A percentile compares a stretch with the other conserved stretches of the same genome.
phyloP scores from a whole-genome alignment of 1,140 invertebrate species.

The Orchesella cincta region DNA sequence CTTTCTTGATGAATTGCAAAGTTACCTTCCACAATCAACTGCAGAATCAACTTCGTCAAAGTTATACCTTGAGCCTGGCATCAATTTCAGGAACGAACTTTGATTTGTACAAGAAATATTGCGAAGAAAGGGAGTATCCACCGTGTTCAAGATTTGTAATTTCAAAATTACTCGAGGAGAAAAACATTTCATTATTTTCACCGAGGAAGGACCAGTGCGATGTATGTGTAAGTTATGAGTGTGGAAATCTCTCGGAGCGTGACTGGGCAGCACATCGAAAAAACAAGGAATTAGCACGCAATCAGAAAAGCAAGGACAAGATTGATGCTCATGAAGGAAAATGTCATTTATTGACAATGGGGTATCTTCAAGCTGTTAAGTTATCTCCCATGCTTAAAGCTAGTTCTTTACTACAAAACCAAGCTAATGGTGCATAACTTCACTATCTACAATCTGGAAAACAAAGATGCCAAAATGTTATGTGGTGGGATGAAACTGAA shows the following conservation, averaged over 20 bases:
- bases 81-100: conserved; percentile 7
- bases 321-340: conserved; percentile 35
- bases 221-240: conserved; percentile 52
- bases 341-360: conserved; percentile 51
- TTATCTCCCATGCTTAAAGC: conserved; percentile 55
- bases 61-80: conserved; percentile 30
- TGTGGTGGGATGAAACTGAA: conserved; percentile 57
- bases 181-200: conserved; percentile 51
- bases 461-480: conserved; percentile 53
- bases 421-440: conserved; percentile 58
- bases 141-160: not conserved
- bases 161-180: conserved; percentile 32
- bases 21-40: conserved; percentile 38
- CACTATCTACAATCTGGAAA: conserved; percentile 56
- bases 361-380: conserved; percentile 57
- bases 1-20: conserved; percentile 36
- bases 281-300: conserved; percentile 49
- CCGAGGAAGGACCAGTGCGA: conserved; percentile 56
- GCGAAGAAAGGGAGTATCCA: not conserved
- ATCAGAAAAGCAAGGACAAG: conserved; percentile 51
- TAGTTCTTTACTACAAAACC: conserved; percentile 57
- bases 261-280: conserved; percentile 50
- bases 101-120: conserved; percentile 25
- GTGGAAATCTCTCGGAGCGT: conserved; percentile 52
- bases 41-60: conserved; percentile 31